A percentile compares a stretch with the other conserved stretches of the same genome.
Conservation (phyloP, 2,797 vertebrate genomes). For the Gymnothorax javanicus region DNA sequence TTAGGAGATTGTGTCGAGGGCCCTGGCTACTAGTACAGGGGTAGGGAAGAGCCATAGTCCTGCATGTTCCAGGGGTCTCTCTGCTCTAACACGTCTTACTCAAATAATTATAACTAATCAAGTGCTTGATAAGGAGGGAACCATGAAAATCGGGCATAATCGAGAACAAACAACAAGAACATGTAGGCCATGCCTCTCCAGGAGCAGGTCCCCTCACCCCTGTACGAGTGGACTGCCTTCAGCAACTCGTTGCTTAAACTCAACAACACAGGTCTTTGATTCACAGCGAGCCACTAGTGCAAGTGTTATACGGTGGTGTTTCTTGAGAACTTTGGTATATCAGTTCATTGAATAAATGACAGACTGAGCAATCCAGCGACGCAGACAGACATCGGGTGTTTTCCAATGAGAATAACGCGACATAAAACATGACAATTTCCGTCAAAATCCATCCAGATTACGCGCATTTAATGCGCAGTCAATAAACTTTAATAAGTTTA, state of each 20-base stretch:
- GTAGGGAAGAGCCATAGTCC: too few species aligned
- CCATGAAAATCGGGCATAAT: too few species aligned
- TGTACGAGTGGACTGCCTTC: slow-evolving; percentile 54
- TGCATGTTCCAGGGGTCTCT: too few species aligned
- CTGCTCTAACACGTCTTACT: too few species aligned
- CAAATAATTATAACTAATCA: too few species aligned
- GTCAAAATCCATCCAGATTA: neutral
- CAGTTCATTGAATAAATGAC: neutral
- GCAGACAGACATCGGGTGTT: neutral
- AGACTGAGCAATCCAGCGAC: neutral
- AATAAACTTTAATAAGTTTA: neutral
- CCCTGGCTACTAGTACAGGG: slow-evolving; percentile 59
- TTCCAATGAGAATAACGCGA: neutral
- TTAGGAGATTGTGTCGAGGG: slow-evolving; percentile 40
- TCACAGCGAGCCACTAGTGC: neutral
- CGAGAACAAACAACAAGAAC: too few species aligned
- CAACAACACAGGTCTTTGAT: neutral
- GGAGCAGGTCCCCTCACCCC: slow-evolving; percentile 40
- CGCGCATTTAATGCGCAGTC: neutral
- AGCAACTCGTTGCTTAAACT: slow-evolving; percentile 12
- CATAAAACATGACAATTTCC: neutral
- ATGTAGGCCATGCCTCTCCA: too few species aligned
- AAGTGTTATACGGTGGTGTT: neutral
- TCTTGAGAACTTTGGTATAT: neutral
- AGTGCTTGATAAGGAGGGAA: too few species aligned